Evolutionary conservation across 2,113 vertebrate genomes (phyloP), one percentile per base, ranked within the genome.

Genomic region (Chlorocebus sabaeus): DNA sequence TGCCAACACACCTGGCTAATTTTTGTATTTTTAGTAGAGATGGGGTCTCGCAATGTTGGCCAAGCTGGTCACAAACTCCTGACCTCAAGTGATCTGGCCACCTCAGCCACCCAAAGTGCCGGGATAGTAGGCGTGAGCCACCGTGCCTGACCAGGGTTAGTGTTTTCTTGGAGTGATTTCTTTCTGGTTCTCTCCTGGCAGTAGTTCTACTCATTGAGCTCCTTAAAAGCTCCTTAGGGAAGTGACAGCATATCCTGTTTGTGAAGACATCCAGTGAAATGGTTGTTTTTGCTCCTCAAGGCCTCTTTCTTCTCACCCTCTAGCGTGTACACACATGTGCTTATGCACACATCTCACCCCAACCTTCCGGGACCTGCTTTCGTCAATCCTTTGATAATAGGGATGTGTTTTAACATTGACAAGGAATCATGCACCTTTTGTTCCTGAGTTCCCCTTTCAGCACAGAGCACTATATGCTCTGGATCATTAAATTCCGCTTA

Each of bases 281-380:
- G 18, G 5, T 7, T 52, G 10, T 7, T 16, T 72, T 45, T 27
- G 10, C 22, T 4, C 38, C 59, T 50, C 16, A 23, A 25, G 43
- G 3, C 32, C 3, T 7, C 5, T n/a, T 50, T 59, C 57, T 3
- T 32, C 38, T 64, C 38, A 2, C 23, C 38, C 4, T 57, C 73
- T 27, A 11, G 4, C 0, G 6, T 35, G 10, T 22, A 10, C 6
- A 8, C 35, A 2, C 40, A 11, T 0, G 2, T 20, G 11, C 6
- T 38, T 32, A 6, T 7, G 0, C 7, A 1, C 45, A 75, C 10
- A 38, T 6, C 18, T 45, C 2, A 2, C 30, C 23, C 10, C 9
- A 13, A 14, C 32, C 86, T 32, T 8, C 40, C 1, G 1, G 27
- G 72, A 50, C n/a, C 30, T 59, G 55, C 52, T 68, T 40, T 30